Base-by-base conservation (phyloP, 2,888 invertebrate species). In the Diplazon laetatorius region DNA sequence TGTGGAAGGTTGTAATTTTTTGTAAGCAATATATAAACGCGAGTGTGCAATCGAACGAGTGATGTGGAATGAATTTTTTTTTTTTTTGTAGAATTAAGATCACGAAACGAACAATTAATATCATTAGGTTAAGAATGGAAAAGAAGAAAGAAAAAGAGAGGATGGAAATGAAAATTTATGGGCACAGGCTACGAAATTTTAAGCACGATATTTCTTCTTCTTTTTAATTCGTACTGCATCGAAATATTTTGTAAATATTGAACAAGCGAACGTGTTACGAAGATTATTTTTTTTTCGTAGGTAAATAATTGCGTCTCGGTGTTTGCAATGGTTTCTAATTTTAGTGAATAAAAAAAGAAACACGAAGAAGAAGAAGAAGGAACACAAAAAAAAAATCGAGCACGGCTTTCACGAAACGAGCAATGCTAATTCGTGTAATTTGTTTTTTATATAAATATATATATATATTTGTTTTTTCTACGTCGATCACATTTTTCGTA, bases 1-100 rank as follows among this genome's bases (percentile, higher is more conserved):
- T n/a, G n/a, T n/a, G n/a, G 48, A 37, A 42, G n/a, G 10, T 75
- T 46, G 42, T 65, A 46, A n/a, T n/a, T 55, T 73, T 57, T 76
- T 59, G 20, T 57, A 63, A 70, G 69, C 66, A 76, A 82, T 76
- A 78, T 30, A 44, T 48, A 70, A 72, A 57, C n/a, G 59, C 48
- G 59, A 37, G 62, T 78, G 76, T 80, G 80, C 80, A 76, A 78
- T 80, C 72, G 60, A 44, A 42, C 16, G 46, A 18, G 35, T 16
- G 10, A 12, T 35, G 68, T 60, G 25, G 30, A 35, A 48, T 39
- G 60, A 66, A 55, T 44, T n/a, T n/a, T n/a, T n/a, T n/a, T n/a
- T n/a, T n/a, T n/a, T n/a, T n/a, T n/a, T 30, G 14, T 42, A 48
- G 16, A 30, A 44, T 50, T 55, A 48, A n/a, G 39, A n/a, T n/a